Evolutionary conservation across 2,113 vertebrate genomes (phyloP).

Genomic region (Rattus rattus): DNA sequence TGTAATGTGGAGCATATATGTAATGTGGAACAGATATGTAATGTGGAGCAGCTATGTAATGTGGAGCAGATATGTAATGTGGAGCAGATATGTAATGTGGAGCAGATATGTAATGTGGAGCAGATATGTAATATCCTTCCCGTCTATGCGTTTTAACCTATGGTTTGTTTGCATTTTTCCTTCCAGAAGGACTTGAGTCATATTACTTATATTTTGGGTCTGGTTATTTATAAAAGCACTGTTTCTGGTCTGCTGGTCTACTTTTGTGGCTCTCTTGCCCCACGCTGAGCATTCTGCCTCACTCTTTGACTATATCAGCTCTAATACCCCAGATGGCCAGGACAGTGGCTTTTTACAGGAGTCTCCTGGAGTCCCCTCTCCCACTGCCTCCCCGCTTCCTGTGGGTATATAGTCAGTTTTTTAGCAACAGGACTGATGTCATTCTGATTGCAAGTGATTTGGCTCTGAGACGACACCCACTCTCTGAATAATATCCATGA

Average conservation of each 20-base stretch:
- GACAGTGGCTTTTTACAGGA: not conserved
- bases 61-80: not conserved
- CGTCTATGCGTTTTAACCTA: not conserved
- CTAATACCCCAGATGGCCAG: not conserved
- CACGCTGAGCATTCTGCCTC: not conserved
- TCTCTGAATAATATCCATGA: slow-evolving; percentile 72
- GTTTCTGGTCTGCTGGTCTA: not conserved
- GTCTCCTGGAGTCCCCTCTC: not conserved
- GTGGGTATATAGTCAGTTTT: slow-evolving; percentile 39
- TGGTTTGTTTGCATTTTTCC: not conserved
- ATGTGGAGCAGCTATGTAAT: not conserved
- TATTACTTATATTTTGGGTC: not conserved
- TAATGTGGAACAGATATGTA: not conserved
- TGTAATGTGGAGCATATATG: too few species aligned
- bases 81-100: not conserved
- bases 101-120: not conserved
- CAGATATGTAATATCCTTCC: not conserved
- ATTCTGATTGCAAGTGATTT: slow-evolving; percentile 75
- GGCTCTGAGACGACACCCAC: slow-evolving; percentile 72
- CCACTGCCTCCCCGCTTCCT: slow-evolving; percentile 37
- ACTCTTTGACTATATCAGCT: not conserved
- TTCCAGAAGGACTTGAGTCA: not conserved
- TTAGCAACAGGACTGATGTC: slow-evolving; percentile 71
- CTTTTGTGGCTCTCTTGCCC: not conserved
- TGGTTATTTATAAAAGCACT: not conserved